Evolutionary conservation across 2,113 vertebrate genomes (phyloP).

Genomic region (Perca fluviatilis): DNA sequence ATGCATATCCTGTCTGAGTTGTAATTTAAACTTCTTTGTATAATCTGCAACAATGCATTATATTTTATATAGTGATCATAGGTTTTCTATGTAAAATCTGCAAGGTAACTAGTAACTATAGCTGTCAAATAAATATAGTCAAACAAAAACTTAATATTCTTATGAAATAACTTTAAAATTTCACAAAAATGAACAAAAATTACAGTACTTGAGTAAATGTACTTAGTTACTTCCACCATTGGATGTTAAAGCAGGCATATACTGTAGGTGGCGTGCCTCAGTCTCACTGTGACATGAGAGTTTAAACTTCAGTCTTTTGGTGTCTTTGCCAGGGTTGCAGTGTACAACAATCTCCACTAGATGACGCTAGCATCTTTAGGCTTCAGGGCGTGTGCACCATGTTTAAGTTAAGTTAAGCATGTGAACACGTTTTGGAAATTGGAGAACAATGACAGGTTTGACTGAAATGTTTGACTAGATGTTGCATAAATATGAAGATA

Average conservation of each 20-base stretch:
- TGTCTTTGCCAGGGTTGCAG: neutral
- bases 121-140: neutral
- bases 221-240: neutral
- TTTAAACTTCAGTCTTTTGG: neutral
- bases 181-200: too few relatives aligned
- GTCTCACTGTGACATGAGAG: neutral
- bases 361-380: slow-evolving; percentile 25
- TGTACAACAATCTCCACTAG: slow-evolving; percentile 12
- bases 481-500: neutral
- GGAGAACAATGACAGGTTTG: neutral
- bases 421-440: neutral
- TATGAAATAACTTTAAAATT: neutral
- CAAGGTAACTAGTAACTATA: neutral
- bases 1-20: too few relatives aligned
- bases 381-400: neutral
- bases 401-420: neutral
- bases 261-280: neutral
- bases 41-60: neutral
- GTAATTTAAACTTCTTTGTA: neutral
- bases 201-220: neutral
- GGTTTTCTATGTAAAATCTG: neutral
- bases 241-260: neutral
- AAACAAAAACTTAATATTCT: neutral
- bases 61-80: neutral
- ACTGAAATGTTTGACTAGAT: neutral